Base-by-base conservation (phyloP, 2,797 vertebrate species). In the Eupleurogrammus muticus region DNA sequence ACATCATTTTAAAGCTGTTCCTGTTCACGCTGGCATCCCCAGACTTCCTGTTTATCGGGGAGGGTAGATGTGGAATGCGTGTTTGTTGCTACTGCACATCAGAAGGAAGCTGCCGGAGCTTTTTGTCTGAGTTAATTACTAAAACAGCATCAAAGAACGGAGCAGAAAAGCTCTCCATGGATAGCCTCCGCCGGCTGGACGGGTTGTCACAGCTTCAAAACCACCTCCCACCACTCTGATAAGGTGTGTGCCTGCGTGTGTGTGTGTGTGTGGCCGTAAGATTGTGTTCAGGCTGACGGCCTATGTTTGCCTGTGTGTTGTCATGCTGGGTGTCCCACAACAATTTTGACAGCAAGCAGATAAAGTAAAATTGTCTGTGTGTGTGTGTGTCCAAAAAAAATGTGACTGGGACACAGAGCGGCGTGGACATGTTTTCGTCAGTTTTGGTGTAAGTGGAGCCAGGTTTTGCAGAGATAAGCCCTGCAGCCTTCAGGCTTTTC, bases 91-190 rank as follows among this genome's bases (percentile, higher is more conserved):
- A 78, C 67, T 69, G 73, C 63, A 77, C 85, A 84, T 80, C 77
- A 89, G 79, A 75, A 49, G 56, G 61, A 52, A 77, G 72, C 77
- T 57, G 62, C 79, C 65, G 72, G 61, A 75, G 83, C 79, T 80
- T 85, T n/a, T 90, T 87, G 82, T 87, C 79, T 84, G 74, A 82
- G 87, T 85, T 89, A 89, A 90, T 89, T 82, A 86, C 84, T 73
- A 63, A 84, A 87, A 74, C 78, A 75, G 78, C 85, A 87, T 86
- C 86, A 87, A 87, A 86, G 68, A 83, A 70, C 59, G 36, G 63
- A 71, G 76, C 54, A 78, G 68, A 80, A 63, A 77, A 52, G 66
- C 70, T 82, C 78, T 81, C 82, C 60, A 49, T 57, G 79, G 77
- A 84, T 65, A 62, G 57, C n/a, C 28, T 82, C 64, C 21, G 51